phyloP scores from a whole-genome alignment of 1,140 invertebrate species.

The Protaetia brevitarsis region DNA sequence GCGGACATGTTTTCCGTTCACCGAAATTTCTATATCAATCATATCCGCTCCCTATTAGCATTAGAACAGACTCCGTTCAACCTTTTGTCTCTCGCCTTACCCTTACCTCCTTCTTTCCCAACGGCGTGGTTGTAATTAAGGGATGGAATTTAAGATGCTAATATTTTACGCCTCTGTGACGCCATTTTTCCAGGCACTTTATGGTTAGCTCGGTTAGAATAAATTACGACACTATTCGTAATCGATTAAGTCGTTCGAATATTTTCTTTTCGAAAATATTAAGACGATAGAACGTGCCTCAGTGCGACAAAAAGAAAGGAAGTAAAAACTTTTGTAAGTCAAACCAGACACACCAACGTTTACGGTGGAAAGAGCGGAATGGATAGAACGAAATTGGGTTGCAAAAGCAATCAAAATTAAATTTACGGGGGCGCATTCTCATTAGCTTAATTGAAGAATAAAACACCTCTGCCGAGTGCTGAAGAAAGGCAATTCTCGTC shows the following conservation, averaged over 20 bases:
- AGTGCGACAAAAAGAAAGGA: background rate
- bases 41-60: background rate
- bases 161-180: constrained; percentile 12
- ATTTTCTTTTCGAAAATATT: constrained; percentile 1
- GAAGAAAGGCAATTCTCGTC: background rate
- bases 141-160: constrained; percentile 8
- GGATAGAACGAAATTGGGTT: background rate
- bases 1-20: background rate
- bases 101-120: background rate
- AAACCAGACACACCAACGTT: background rate
- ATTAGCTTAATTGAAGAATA: constrained; percentile 15
- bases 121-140: background rate
- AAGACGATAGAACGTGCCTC: background rate
- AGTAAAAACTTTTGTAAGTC: background rate
- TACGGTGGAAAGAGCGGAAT: background rate
- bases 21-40: constrained; percentile 7
- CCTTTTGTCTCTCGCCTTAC: background rate
- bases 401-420: constrained; percentile 10
- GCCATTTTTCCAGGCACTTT: constrained; percentile 5
- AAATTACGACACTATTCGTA: background rate
- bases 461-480: background rate
- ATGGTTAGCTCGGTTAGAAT: background rate
- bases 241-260: constrained; percentile 8
- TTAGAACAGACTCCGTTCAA: background rate
- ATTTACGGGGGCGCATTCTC: constrained; percentile 1